Base-by-base conservation (phyloP, 1,140 invertebrate species). In the Drosophila suzukii region DNA sequence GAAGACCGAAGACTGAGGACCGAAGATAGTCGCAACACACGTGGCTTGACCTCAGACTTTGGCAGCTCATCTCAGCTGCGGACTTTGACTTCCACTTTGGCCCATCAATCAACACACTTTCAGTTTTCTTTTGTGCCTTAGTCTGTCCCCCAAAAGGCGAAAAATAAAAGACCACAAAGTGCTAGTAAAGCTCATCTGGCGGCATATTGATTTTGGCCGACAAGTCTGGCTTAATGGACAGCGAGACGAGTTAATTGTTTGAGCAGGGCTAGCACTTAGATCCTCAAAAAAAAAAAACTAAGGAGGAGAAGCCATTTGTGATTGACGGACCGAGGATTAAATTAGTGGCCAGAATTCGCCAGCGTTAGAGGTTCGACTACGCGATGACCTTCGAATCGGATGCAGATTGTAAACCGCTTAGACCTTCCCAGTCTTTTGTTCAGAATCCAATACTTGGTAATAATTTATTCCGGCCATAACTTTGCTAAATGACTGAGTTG, bases 81-180 rank as follows among this genome's bases (percentile, higher is more conserved):
- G 68, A 74, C 63, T 59, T 56, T 53, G 80, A 70, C 80, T 57
- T 74, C 76, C 68, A 81, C 73, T 75, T 65, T 71, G 59, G 65
- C 57, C 79, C 90, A 91, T 91, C 90, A 90, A 91, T 90, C 90
- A 91, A 81, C 76, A 88, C 90, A 91, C 80, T 91, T 91, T 91
- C 82, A 72, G 46, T 91, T 91, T 90, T 90, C 71, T 75, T 56
- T 15, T 41, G n/a, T 39, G 17, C 20, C 53, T 43, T 30, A 38
- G 30, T 54, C 50, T 20, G 27, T 24, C 15, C 24, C 8, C 20
- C 17, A n/a, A 59, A 39, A 32, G 6, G 30, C 75, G 4, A 15
- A 49, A 11, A 12, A 36, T 32, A 41, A 13, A 55, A 58, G 55
- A 36, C 43, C 78, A 58, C 58, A 78, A 81, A 81, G 74, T 75